Base-by-base conservation (phyloP, 2,797 vertebrate genomes). In the Argya squamiceps region DNA sequence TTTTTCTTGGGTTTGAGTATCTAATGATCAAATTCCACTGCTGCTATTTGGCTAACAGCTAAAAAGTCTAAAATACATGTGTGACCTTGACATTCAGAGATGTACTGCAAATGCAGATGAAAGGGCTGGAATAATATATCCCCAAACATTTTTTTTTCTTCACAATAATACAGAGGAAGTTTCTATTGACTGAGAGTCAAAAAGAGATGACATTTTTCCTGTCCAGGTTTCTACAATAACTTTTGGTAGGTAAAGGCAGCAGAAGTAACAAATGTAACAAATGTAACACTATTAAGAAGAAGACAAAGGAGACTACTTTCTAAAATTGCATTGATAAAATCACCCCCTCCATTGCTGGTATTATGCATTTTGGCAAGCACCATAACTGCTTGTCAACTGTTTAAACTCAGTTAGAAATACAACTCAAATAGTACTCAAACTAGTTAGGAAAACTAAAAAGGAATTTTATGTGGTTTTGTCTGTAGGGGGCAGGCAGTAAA, bases 1-100 rank as follows among this genome's bases (percentile, higher is more conserved):
- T 94, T 84, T 93, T 71, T 68, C 55, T 37, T 76, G 22, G 23
- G 59, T 94, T 95, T 84, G 70, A 74, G 55, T 88, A 83, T 68
- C 60, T 92, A 87, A 77, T 83, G 92, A 88, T 59, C 27, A 92
- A 77, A 82, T 88, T 94, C 80, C 65, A 83, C 43, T 68, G 46
- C 0, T 4, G 34, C 60, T 79, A 52, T 93, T 93, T 77, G 80
- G 34, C 70, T 94, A 90, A 64, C 13, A 71, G 68, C 19, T 74
- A 60, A 84, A 79, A 93, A 62, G 41, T 55, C 58, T 87, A 86
- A 92, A 94, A 92, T 78, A 88, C 79, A 81, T n/a, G 10, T 50
- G 21, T 78, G 81, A 65, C 60, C 74, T 89, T 94, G 71, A 75
- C 23, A 56, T 90, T 84, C 52, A 52, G 79, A 93, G 47, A 62